Evolutionary conservation across 2,888 invertebrate species (phyloP), one percentile per base, ranked within the genome.

Genomic region (Caenorhabditis angaria): DNA sequence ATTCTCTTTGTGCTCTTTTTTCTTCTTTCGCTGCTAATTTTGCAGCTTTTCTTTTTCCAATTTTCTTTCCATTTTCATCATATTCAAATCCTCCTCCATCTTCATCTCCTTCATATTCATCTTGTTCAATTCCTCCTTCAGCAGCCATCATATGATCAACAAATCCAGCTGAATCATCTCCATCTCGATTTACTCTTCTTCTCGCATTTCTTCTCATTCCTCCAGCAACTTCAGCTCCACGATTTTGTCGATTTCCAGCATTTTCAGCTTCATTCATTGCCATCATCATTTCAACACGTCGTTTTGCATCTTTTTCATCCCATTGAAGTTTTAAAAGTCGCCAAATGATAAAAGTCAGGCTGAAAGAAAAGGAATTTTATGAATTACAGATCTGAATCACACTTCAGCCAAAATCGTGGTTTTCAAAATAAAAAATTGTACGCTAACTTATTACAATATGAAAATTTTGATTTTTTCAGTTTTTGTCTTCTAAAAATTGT

Each of bases 1-100:
- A 79, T 76, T 87, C 85, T 14, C 87, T 61, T 59, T 75, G 69
- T 10, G 81, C 81, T 12, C 78, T 72, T 51, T 85, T 85, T 56
- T 86, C 87, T 14, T 83, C 86, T 59, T 87, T 87, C 0, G 85
- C 85, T 62, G 84, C 80, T 58, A 87, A 67, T 61, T 87, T 87
- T 12, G 85, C 86, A 57, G 82, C 74, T 71, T 87, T 87, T 74
- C 85, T 82, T 71, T 84, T 87, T 14, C 87, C 87, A 10, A 87
- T 72, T 56, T 83, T 85, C 50, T 77, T 78, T 6, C 72, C 77
- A 56, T 65, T 67, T 6, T 60, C 65, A 51, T 65, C 65, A n/a
- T 54, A 58, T 41, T 72, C 70, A 50, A 56, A 77, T 12, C 53
- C 60, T n/a, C n/a, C 25, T 29, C 59, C 61, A 54, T 59, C 70